These are phyloP conservation scores for Neotragus moschatus DNA, from an alignment of 2,113 vertebrate genomes.

Conservation along the genomic window DNA sequence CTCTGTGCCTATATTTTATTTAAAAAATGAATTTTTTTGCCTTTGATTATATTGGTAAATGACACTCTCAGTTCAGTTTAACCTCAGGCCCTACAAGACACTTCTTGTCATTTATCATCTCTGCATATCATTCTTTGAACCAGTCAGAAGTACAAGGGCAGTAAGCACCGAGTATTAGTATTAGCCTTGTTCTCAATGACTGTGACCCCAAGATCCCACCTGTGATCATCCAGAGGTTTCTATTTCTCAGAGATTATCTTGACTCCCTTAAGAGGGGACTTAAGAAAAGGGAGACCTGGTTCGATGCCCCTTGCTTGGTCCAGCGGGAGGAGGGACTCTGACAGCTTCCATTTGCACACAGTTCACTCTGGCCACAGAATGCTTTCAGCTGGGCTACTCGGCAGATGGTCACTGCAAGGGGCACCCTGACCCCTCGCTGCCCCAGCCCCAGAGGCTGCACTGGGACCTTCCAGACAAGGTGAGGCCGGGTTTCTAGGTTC, in stretches of 20 bases:
- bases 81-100: background rate
- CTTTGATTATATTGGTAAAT: background rate
- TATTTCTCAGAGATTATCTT: background rate
- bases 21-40: background rate
- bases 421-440: conserved; percentile 34
- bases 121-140: background rate
- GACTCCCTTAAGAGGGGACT: background rate
- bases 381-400: conserved; percentile 77
- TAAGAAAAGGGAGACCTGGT: background rate
- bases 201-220: background rate
- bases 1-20: background rate
- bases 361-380: conserved; percentile 78
- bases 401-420: conserved; percentile 79
- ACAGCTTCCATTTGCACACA: background rate
- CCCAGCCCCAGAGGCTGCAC: conserved; percentile 74
- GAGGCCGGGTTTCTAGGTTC: background rate
- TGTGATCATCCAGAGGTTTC: background rate
- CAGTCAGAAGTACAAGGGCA: background rate
- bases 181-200: background rate
- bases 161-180: background rate
- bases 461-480: conserved; percentile 80
- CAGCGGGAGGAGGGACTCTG: background rate
- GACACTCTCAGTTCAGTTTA: background rate
- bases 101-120: background rate
- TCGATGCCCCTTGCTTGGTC: background rate